These are phyloP conservation scores for Hestina assimilis DNA, from an alignment of 1,140 invertebrate species.

Conservation along the genomic window DNA sequence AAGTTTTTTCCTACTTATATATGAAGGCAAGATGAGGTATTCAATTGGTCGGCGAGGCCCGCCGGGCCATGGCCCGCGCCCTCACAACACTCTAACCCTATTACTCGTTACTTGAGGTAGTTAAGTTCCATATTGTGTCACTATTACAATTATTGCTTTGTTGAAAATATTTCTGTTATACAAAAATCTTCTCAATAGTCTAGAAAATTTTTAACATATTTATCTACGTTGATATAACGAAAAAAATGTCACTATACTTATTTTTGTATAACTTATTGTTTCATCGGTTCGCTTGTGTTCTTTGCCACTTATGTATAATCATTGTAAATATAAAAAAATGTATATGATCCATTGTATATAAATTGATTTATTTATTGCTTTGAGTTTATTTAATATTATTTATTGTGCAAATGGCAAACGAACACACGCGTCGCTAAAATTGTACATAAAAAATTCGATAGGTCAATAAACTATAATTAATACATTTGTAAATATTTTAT, in stretches of 20 bases:
- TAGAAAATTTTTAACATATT: slow-evolving; percentile 41
- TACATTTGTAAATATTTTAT: slow-evolving; percentile 17
- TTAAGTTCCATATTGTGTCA: slow-evolving; percentile 64
- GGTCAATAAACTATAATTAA: slow-evolving; percentile 4
- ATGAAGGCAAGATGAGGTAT: slow-evolving; percentile 69
- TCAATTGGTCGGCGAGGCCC: slow-evolving; percentile 30
- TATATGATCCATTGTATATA: not conserved
- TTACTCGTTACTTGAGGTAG: slow-evolving; percentile 73
- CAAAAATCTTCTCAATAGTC: slow-evolving; percentile 64
- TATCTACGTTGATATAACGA: slow-evolving; percentile 37
- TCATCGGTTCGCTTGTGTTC: not conserved
- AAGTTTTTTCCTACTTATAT: slow-evolving; percentile 5
- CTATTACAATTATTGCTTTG: slow-evolving; percentile 63
- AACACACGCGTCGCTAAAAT: not conserved
- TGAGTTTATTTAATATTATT: not conserved
- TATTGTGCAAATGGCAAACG: not conserved
- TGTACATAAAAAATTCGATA: not conserved
- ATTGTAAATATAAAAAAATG: too few species aligned
- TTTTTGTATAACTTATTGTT: slow-evolving; percentile 12
- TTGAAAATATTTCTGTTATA: slow-evolving; percentile 60
- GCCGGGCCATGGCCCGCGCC: slow-evolving; percentile 27
- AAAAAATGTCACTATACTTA: slow-evolving; percentile 14
- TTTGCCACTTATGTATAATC: not conserved
- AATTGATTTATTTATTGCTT: not conserved
- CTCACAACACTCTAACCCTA: slow-evolving; percentile 63